phyloP scores from a whole-genome alignment of 2,797 vertebrate species.

The Mormyrops boulengeri region DNA sequence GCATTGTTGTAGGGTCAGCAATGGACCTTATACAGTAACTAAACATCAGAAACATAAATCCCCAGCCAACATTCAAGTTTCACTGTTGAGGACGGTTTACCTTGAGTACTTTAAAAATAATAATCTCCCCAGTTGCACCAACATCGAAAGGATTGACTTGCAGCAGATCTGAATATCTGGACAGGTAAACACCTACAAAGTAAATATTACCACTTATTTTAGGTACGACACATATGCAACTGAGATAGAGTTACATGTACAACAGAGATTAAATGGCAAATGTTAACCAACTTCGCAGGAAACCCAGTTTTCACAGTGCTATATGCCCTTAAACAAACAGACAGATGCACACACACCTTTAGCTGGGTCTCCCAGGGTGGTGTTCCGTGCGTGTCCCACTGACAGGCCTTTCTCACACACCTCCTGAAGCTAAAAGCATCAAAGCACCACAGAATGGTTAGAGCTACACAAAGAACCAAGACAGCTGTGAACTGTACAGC shows the following conservation, averaged over 20 bases:
- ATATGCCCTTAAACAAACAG: no score
- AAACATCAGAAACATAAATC: not conserved
- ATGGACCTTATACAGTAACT: not conserved
- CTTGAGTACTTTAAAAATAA: constrained; percentile 97
- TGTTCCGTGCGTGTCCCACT: constrained; percentile 82
- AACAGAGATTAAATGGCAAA: not conserved
- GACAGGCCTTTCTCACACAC: constrained; percentile 92
- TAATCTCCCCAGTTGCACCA: constrained; percentile 77
- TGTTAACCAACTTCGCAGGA: not conserved
- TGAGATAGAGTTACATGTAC: not conserved
- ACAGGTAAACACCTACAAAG: constrained; percentile 81
- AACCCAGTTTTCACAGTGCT: not conserved
- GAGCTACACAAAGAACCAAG: not conserved
- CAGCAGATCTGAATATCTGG: constrained; percentile 87
- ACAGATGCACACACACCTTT: constrained; percentile 67
- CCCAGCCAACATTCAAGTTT: not conserved
- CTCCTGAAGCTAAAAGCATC: constrained; percentile 55
- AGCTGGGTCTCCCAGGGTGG: constrained; percentile 79
- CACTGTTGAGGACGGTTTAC: constrained; percentile 45
- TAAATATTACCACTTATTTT: not conserved
- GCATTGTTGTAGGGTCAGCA: not conserved
- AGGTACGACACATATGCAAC: not conserved
- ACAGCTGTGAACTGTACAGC: not conserved
- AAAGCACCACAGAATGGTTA: constrained; percentile 3
- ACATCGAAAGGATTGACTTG: constrained; percentile 87